These are phyloP conservation scores for Eristalis arbustorum DNA, from an alignment of 2,888 invertebrate genomes.

Conservation along the genomic window DNA sequence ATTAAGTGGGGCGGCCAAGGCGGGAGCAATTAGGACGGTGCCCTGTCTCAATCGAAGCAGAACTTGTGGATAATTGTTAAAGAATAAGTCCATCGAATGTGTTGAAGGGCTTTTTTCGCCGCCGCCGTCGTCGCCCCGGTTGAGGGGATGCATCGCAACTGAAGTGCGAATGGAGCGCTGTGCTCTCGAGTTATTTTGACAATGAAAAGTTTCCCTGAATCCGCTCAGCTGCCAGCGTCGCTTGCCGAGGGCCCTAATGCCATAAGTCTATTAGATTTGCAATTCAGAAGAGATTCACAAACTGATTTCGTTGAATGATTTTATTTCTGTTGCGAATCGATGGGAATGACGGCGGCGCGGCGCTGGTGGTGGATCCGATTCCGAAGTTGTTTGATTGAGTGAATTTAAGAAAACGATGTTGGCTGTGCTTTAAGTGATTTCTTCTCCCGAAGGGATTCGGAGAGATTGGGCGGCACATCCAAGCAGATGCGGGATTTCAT, in stretches of 20 bases:
- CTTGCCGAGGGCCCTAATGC: slow-evolving; percentile 33
- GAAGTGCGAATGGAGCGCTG: slow-evolving; percentile 44
- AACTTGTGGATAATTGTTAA: slow-evolving; percentile 61
- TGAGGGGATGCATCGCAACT: not conserved
- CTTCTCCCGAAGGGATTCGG: not conserved
- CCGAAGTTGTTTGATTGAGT: not conserved
- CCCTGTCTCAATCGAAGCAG: slow-evolving; percentile 13
- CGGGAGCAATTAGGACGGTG: slow-evolving; percentile 45
- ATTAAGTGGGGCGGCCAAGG: slow-evolving; percentile 19
- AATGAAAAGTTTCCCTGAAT: slow-evolving; percentile 47
- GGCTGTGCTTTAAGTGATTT: not conserved
- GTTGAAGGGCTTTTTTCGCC: not conserved
- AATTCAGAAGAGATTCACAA: slow-evolving; percentile 50
- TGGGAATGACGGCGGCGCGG: not conserved
- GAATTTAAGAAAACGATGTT: not conserved
- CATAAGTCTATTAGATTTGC: slow-evolving; percentile 54
- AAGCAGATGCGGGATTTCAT: not conserved
- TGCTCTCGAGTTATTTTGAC: slow-evolving; percentile 52
- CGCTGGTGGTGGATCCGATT: not conserved
- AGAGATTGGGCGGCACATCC: not conserved
- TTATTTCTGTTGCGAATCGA: slow-evolving; percentile 25
- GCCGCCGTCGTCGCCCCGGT: not conserved
- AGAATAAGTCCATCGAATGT: slow-evolving; percentile 48
- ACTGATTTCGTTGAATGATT: slow-evolving; percentile 41
- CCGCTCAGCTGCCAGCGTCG: not conserved